These are phyloP conservation scores for Caenorhabditis brenneri DNA, from an alignment of 1,140 invertebrate species.

Conservation along the genomic window DNA sequence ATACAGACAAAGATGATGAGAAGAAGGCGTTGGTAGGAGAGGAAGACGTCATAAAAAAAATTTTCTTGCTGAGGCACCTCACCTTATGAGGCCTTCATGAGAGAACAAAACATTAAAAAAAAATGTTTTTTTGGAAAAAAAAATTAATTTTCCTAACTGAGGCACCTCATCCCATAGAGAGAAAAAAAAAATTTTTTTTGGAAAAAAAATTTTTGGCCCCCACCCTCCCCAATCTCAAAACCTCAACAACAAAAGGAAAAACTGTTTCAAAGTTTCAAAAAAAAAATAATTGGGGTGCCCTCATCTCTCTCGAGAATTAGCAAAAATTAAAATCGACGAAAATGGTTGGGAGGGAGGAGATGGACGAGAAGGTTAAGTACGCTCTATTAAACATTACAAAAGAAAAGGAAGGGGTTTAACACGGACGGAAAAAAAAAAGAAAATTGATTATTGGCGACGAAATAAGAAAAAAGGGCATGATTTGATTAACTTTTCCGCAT, in stretches of 20 bases:
- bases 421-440: neutral
- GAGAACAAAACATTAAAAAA: neutral
- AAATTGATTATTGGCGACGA: slow-evolving; percentile 36
- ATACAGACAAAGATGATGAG: neutral
- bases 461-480: slow-evolving; percentile 25
- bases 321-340: slow-evolving; percentile 11
- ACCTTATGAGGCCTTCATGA: neutral
- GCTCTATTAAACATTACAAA: slow-evolving; percentile 31
- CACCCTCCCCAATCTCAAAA: too few species aligned
- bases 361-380: slow-evolving; percentile 24
- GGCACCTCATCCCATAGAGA: too few species aligned
- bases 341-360: neutral
- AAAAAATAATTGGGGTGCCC: slow-evolving; percentile 1
- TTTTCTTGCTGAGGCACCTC: too few species aligned
- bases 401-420: too few species aligned
- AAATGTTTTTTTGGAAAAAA: too few species aligned
- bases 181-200: too few species aligned
- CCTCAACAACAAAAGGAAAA: too few species aligned
- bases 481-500: slow-evolving; percentile 45
- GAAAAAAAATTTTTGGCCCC: too few species aligned
- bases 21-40: neutral
- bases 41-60: neutral
- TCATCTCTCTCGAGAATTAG: slow-evolving; percentile 3
- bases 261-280: neutral
- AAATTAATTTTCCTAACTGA: too few species aligned